A percentile compares a stretch with the other conserved stretches of the same genome.
Conservation (phyloP, 2,113 vertebrate genomes). For the Perca flavescens region DNA sequence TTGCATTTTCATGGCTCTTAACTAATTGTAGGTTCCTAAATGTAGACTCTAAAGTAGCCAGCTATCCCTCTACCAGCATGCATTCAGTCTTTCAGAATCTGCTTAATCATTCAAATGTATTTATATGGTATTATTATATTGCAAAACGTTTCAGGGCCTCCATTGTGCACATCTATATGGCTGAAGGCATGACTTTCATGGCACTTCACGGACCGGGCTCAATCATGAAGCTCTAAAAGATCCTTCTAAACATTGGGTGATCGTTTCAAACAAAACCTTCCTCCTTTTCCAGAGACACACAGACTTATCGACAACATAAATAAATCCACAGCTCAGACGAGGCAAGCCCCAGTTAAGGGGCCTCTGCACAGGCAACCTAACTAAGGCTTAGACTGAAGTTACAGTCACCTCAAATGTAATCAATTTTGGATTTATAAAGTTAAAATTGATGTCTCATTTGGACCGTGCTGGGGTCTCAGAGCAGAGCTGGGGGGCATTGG, state of each 20-base stretch:
- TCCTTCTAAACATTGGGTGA: slow-evolving; percentile 30
- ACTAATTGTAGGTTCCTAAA: neutral
- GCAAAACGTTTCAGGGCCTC: neutral
- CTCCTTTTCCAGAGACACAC: slow-evolving; percentile 30
- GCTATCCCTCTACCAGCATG: neutral
- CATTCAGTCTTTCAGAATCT: neutral
- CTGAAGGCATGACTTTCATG: neutral
- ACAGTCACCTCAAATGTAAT: slow-evolving; percentile 74
- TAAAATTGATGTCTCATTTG: slow-evolving; percentile 75
- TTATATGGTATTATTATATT: neutral
- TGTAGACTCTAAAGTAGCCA: too few relatives aligned
- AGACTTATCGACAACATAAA: slow-evolving; percentile 62
- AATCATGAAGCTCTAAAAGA: slow-evolving; percentile 28
- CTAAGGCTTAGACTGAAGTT: slow-evolving; percentile 62
- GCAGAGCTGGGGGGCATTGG: slow-evolving; percentile 59
- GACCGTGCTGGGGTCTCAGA: slow-evolving; percentile 61
- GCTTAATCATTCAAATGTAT: neutral
- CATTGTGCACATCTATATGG: slow-evolving; percentile 4
- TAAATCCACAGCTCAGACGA: slow-evolving; percentile 45
- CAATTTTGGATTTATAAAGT: slow-evolving; percentile 77
- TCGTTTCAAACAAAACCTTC: slow-evolving; percentile 52
- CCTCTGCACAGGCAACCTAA: slow-evolving; percentile 56
- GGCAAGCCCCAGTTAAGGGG: slow-evolving; percentile 57
- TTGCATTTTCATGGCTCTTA: neutral
- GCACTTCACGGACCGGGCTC: neutral